Base-by-base conservation (phyloP, 2,888 invertebrate genomes). In the Clanis bilineata region DNA sequence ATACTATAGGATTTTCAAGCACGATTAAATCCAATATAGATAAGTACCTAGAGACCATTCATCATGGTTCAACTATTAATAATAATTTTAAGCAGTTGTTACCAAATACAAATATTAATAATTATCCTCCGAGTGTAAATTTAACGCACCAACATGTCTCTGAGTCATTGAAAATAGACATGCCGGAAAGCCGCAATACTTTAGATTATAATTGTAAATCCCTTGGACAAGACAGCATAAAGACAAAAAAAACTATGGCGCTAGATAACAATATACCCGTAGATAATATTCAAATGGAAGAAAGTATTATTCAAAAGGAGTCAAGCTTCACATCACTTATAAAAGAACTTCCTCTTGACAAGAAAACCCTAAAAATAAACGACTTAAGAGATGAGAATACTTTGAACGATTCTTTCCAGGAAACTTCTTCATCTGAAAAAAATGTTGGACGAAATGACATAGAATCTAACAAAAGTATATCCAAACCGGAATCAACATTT, bases 1-100 rank as follows among this genome's bases (percentile, higher is more conserved):
- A 64, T 54, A 62, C 70, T 41, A 70, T 66, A 65, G 80, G 78
- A 32, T 90, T 91, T 74, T 77, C 85, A 5, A 76, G 83, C 23
- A 66, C 83, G 7, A 81, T 90, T n/a, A 88, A 83, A 79, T 59
- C 43, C 36, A 72, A 84, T 22, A 71, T 90, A 55, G 76, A 84
- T 39, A 75, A 80, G 58, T 90, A 79, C 67, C 73, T 91, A 58
- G 63, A 74, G 58, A 75, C 77, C 57, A 70, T 76, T 45, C 61
- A 72, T 57, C 62, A 61, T 15, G 63, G 64, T 38, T 60, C 61
- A 47, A 67, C 62, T 9, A 39, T 60, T 3, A 66, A 76, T 51
- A 68, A 15, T 45, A 59, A 63, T 43, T 6, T 80, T 28, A 59
- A 65, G 23, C 59, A 71, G 22, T 58, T 79, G 22, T 39, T 82